Base-by-base conservation (phyloP, 1,140 invertebrate genomes). In the Prorops nasuta region DNA sequence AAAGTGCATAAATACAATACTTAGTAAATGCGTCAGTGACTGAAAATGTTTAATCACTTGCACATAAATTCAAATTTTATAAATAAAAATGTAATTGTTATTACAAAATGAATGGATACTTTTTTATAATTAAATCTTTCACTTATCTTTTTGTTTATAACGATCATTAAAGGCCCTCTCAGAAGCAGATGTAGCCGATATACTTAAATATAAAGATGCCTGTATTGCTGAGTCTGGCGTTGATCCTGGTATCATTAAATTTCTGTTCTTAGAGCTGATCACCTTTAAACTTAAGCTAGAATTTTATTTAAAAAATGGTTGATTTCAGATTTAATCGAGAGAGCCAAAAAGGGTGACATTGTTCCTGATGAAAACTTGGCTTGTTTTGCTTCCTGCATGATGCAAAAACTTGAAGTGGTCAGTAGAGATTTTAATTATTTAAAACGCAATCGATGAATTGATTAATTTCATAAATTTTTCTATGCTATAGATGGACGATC, bases 401-500 rank as follows among this genome's bases (percentile, higher is more conserved):
- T 67, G 17, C 58, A 56, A 20, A 63, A 61, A 8, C 36, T 56
- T 2, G 47, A 47, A 39, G 37, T 62, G 12, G 64, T 67, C 52
- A 54, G 63, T 53, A 21, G 21, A 0, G 10, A 19, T 28, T 10
- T 28, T 4, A 28, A 28, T 28, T 6, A 28, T 28, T 28, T 6
- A 28, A 28, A 28, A 28, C 4, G 10, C 4, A n/a, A n/a, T n/a
- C n/a, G n/a, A n/a, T n/a, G n/a, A n/a, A n/a, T n/a, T n/a, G n/a
- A n/a, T n/a, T n/a, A n/a, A n/a, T n/a, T n/a, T n/a, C n/a, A n/a
- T n/a, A n/a, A n/a, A n/a, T n/a, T n/a, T n/a, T n/a, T n/a, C n/a
- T n/a, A n/a, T n/a, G n/a, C n/a, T n/a, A n/a, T n/a, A 34, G 15
- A n/a, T n/a, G 70, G 69, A 56, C 68, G 55, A 63, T 51, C 10